Conservation (phyloP, 1,140 invertebrate species). For the Eubasilissa regina region DNA sequence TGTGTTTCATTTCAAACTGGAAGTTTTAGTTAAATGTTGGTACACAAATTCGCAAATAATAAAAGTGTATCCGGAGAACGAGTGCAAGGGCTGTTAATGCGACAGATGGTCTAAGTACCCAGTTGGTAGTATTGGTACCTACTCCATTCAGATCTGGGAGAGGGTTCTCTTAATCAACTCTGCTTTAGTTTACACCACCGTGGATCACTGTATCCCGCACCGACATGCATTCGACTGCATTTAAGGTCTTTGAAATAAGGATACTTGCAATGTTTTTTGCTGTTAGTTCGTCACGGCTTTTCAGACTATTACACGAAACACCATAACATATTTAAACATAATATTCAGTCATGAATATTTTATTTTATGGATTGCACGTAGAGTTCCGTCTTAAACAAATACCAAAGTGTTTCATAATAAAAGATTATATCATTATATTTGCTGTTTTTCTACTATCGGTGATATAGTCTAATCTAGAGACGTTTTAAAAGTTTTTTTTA, state of each 20-base stretch:
- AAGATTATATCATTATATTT: no score
- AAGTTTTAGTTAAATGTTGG: neutral
- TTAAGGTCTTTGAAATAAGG: conserved; percentile 50
- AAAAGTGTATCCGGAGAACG: neutral
- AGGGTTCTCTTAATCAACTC: conserved; percentile 56
- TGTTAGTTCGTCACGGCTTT: conserved; percentile 16
- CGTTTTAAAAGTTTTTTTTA: no score
- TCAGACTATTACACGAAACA: conserved; percentile 1
- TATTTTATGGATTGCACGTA: neutral
- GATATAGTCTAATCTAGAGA: no score
- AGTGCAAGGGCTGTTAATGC: conserved; percentile 37
- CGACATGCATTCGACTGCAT: conserved; percentile 53
- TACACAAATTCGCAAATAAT: neutral
- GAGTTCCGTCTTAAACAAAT: no score
- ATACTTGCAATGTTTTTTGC: conserved; percentile 30
- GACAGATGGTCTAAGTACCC: conserved; percentile 59
- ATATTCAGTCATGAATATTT: neutral
- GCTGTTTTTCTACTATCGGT: no score
- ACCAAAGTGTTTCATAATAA: no score
- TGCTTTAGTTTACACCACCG: conserved; percentile 54
- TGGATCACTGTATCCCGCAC: conserved; percentile 1
- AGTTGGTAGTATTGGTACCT: no score
- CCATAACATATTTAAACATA: neutral
- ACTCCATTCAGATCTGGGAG: conserved; percentile 41
- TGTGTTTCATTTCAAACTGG: neutral